Conservation (phyloP, 2,797 vertebrate species). For the Lepilemur ruficaudatus region DNA sequence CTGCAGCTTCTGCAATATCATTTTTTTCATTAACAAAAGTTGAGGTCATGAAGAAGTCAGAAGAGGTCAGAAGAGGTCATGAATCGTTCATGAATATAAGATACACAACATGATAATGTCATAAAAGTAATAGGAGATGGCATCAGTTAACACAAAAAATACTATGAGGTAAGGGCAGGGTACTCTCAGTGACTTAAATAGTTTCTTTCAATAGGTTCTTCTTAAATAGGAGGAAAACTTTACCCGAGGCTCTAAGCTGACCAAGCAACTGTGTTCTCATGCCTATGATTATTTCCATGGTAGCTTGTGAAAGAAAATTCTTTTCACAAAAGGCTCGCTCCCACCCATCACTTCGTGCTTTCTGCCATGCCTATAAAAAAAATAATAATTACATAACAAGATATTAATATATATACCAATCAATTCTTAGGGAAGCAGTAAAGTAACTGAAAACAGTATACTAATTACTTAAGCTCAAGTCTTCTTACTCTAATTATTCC, state of each 20-base stretch:
- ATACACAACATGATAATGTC: neutral
- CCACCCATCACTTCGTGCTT: slow-evolving; percentile 93
- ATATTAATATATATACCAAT: neutral
- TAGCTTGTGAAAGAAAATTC: slow-evolving; percentile 96
- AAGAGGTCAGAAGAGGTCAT: no score
- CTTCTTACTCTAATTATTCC: slow-evolving; percentile 28
- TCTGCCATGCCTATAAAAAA: slow-evolving; percentile 93
- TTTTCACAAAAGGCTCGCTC: slow-evolving; percentile 96
- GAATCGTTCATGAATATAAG: neutral
- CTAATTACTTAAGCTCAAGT: slow-evolving; percentile 32
- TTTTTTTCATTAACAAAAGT: slow-evolving; percentile 27
- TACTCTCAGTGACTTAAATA: slow-evolving; percentile 8
- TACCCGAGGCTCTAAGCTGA: slow-evolving; percentile 96
- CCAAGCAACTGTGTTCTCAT: slow-evolving; percentile 96
- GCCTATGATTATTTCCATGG: slow-evolving; percentile 96
- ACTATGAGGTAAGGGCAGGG: neutral
- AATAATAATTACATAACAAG: slow-evolving; percentile 30
- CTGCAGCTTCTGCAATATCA: neutral
- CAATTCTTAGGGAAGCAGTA: neutral
- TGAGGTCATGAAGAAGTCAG: neutral
- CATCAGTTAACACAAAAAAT: neutral
- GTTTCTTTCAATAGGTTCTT: neutral
- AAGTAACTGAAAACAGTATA: slow-evolving; percentile 40
- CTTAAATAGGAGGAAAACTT: neutral
- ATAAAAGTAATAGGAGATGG: slow-evolving; percentile 10